A percentile compares a stretch with the other conserved stretches of the same genome.
phyloP scores from a whole-genome alignment of 1,140 invertebrate species.

The Tyrophagus putrescentiae region DNA sequence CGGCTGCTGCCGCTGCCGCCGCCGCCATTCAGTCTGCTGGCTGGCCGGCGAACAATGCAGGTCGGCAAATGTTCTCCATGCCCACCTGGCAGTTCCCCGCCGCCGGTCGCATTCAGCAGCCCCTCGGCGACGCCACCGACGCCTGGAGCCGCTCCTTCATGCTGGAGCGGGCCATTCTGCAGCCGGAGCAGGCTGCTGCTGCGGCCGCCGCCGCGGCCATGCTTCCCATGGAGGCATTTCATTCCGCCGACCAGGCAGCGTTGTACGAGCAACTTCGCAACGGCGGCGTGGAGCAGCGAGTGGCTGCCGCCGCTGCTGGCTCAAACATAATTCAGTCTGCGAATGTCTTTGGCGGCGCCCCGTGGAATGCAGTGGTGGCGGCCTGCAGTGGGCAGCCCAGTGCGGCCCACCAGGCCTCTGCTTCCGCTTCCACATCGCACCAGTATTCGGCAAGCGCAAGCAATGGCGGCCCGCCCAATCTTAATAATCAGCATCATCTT shows the following conservation, averaged over 20 bases:
- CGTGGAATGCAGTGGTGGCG: conserved; percentile 21
- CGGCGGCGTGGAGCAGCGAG: not conserved
- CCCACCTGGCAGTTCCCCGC: conserved; percentile 65
- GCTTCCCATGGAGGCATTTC: conserved; percentile 15
- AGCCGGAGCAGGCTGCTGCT: conserved; percentile 33
- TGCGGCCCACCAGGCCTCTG: conserved; percentile 14
- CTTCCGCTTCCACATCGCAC: not conserved
- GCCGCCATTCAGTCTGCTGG: conserved; percentile 54
- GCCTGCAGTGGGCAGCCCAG: conserved; percentile 18
- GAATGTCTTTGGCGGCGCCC: conserved; percentile 13
- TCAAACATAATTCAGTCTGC: conserved; percentile 9
- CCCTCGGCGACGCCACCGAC: conserved; percentile 51
- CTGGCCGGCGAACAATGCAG: conserved; percentile 45
- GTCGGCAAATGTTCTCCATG: conserved; percentile 50
- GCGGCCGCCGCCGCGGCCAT: conserved; percentile 18
- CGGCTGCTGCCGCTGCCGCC: conserved; percentile 16
- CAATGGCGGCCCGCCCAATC: not conserved
- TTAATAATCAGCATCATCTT: not conserved
- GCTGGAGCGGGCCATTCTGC: conserved; percentile 55
- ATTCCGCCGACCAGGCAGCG: conserved; percentile 17
- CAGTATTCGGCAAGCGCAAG: not conserved
- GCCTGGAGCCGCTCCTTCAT: conserved; percentile 62
- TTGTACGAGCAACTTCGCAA: conserved; percentile 20
- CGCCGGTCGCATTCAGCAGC: conserved; percentile 40
- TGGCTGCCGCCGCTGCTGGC: not conserved